Evolutionary conservation across 37 sponge, comb jelly and placozoan genomes (phyloP), one percentile per base, ranked within the genome.

Genomic region (Hexactinellida sp.): DNA sequence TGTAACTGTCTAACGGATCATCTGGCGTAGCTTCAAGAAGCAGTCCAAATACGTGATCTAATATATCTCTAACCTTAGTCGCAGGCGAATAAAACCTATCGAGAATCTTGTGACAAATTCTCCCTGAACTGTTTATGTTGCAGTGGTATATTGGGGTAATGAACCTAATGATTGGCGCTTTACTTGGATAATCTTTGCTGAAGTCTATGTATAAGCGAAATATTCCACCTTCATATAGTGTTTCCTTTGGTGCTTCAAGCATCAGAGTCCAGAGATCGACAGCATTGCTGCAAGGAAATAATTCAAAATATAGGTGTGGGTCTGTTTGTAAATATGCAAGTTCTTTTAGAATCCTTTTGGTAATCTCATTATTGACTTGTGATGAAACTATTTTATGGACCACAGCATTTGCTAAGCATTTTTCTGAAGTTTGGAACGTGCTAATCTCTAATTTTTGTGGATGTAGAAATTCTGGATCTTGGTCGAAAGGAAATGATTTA

Each of bases 151-250:
- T 85, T 1, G 52, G 36, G 0, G 86, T 85, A 25, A 54, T 55
- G 55, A 85, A 85, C 1, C 86, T 54, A 32, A 85, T 55, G 21
- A 54, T 55, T 34, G 86, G 86, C 37, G 86, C 55, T 54, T 25
- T 35, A 1, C 19, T 55, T 55, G 86, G 86, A 55, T 85, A 85
- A 36, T 85, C 63, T 1, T 54, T 13, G 5, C 54, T 54, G 71
- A 85, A 85, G 36, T 30, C 54, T n/a, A 36, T 36, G 37, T 85
- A 41, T 21, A 85, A 55, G 52, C 54, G 24, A 30, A 85, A 85
- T 30, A 24, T 13, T 16, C 86, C 86, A 32, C 19, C 86, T 30
- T 54, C 63, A 28, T 85, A 85, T 55, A 30, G 36, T 16, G 86
- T 54, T 54, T 28, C 63, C 19, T 36, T 3, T n/a, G 86, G 86